Base-by-base conservation (phyloP, 2,113 vertebrate genomes). In the Fulmarus glacialis region DNA sequence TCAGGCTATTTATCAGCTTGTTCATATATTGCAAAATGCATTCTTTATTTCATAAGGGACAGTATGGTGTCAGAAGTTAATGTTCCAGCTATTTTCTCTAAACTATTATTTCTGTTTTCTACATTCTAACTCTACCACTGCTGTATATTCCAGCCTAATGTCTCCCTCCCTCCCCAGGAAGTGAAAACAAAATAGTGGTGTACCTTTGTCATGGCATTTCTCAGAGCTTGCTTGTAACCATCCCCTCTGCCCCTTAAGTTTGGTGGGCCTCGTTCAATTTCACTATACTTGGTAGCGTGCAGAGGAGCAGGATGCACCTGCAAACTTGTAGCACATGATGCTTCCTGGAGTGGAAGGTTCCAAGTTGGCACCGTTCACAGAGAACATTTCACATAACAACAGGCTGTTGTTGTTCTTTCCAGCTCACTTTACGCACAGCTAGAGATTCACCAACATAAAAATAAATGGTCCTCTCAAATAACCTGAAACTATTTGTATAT, bases 301-400 rank as follows among this genome's bases (percentile, higher is more conserved):
- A 47, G 47, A 89, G 45, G 43, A 71, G 68, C 84, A 97, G 93
- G 95, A 94, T 62, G 71, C 93, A 97, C 93, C 95, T 96, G 93
- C 62, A 48, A 32, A 50, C 53, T 70, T 38, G 17, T 15, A 77
- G 66, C 84, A 73, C 0, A 1, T 64, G 74, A 60, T 26, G 52
- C 53, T 91, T 96, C 93, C 93, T 93, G 36, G 30, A 75, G 84
- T 16, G 80, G 66, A 90, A 93, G 78, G 48, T 77, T 91, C 73
- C 73, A 40, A 82, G 40, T 21, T 91, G 96, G 96, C 90, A 95
- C 36, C 0, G 0, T 55, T 70, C 87, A 58, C 5, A 1, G 62
- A 64, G 34, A 82, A 78, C 26, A 10, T 72, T 90, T 93, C 82
- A 52, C 7, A 0, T 56, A 91, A 87, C 90, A 96, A 88, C 2